phyloP scores from a whole-genome alignment of 2,113 vertebrate genomes.

The Anhinga anhinga region DNA sequence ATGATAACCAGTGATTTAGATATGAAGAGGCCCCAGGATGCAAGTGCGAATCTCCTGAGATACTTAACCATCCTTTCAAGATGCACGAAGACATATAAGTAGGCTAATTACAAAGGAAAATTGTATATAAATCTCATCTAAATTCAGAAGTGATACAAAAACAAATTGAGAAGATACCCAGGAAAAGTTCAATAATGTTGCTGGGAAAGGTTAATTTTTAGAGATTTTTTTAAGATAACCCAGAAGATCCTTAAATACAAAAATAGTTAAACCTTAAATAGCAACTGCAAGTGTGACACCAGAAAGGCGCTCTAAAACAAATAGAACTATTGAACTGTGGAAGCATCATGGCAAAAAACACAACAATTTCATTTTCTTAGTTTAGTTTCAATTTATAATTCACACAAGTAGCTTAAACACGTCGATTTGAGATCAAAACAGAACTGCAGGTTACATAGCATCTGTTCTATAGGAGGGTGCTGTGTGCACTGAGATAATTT shows the following conservation, averaged over 20 bases:
- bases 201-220: slow-evolving; percentile 33
- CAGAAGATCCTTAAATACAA: slow-evolving; percentile 9
- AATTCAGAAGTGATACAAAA: slow-evolving; percentile 44
- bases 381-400: slow-evolving; percentile 76
- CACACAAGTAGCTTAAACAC: slow-evolving; percentile 79
- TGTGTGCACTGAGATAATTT: slow-evolving; percentile 81
- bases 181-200: slow-evolving; percentile 27
- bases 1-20: slow-evolving; percentile 40
- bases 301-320: slow-evolving; percentile 6
- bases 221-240: not conserved
- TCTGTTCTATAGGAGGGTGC: slow-evolving; percentile 80
- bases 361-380: slow-evolving; percentile 65
- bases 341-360: slow-evolving; percentile 40
- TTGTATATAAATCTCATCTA: slow-evolving; percentile 41
- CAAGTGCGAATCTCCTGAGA: slow-evolving; percentile 38
- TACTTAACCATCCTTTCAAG: slow-evolving; percentile 43
- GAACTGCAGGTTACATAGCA: slow-evolving; percentile 79
- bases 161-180: slow-evolving; percentile 11
- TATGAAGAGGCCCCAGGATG: slow-evolving; percentile 23
- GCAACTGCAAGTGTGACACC: not conserved
- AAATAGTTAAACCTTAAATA: slow-evolving; percentile 45
- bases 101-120: slow-evolving; percentile 62
- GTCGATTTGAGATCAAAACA: slow-evolving; percentile 80
- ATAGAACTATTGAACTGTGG: slow-evolving; percentile 15
- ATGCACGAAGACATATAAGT: slow-evolving; percentile 32